Evolutionary conservation across 2,113 vertebrate species (phyloP), one percentile per base, ranked within the genome.

Genomic region (Indicator indicator): DNA sequence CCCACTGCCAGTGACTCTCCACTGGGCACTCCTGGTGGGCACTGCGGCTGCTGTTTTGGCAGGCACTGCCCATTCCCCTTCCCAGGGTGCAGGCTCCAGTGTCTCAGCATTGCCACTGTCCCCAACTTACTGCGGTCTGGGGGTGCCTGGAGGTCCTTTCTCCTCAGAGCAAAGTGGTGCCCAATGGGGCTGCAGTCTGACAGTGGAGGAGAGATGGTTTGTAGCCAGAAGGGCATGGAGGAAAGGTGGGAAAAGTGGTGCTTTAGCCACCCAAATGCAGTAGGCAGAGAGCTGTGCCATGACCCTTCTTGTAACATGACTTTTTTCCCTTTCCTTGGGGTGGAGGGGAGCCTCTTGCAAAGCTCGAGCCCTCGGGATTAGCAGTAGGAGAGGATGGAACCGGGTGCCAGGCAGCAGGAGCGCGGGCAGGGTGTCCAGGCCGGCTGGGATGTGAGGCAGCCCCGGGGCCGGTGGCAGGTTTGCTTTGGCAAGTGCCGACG

Each of bases 331-430:
- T 93, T 78, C 32, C 2, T 0, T 64, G 90, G 65, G 58, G 40
- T 91, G 67, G 83, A 76, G 46, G 44, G 90, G 71, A 95, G 70
- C 67, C 86, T 84, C 70, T 91, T 78, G 83, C 10, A 33, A 52
- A 33, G 46, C 85, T 79, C 1, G 0, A 70, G 65, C 72, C 71
- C 67, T 91, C 0, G 2, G 92, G 80, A 67, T 78, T 91, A 85
- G 86, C 24, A 20, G 70, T 73, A 90, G 85, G 80, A 81, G 68
- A 59, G 3, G 52, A 70, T 0, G 16, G 88, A 87, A 36, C n/a
- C 26, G 4, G 2, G 63, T 23, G 21, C 59, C 2, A 3, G 42
- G 26, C 50, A 36, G 36, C 2, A 5, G 63, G 80, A 68, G 42
- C 1, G 12, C 0, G 0, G 67, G 55, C n/a, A 23, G 73, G 36